These are phyloP conservation scores for Diphyllodes magnificus DNA, from an alignment of 2,113 vertebrate genomes.

Conservation along the genomic window DNA sequence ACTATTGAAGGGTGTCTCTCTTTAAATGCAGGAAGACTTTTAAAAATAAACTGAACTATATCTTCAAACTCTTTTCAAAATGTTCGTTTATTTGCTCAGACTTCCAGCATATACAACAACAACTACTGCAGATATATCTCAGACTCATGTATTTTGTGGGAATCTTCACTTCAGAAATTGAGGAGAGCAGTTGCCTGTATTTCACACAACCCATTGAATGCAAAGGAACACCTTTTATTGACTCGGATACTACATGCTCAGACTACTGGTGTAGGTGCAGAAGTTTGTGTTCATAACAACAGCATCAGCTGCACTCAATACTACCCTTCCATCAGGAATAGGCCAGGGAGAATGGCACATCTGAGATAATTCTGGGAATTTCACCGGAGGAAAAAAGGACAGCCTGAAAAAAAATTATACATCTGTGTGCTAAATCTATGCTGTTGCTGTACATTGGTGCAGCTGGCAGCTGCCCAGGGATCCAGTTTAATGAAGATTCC, in stretches of 20 bases:
- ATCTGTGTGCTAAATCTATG: background rate
- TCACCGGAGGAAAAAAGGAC: background rate
- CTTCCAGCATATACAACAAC: background rate
- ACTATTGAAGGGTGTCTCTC: background rate
- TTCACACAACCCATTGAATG: background rate
- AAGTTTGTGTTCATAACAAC: background rate
- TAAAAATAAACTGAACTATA: background rate
- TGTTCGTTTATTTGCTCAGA: background rate
- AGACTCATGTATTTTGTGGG: background rate
- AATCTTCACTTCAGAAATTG: background rate
- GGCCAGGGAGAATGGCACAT: background rate
- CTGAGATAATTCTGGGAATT: background rate
- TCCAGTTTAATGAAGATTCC: background rate
- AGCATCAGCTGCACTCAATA: background rate
- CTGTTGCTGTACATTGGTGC: background rate
- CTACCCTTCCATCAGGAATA: background rate
- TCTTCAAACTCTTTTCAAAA: background rate
- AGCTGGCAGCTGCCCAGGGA: background rate
- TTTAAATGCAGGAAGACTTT: background rate
- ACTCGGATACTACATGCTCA: background rate
- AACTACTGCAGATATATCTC: background rate
- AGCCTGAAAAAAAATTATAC: background rate
- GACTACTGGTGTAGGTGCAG: background rate
- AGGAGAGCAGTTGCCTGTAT: background rate
- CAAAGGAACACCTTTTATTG: background rate